Evolutionary conservation across 1,140 invertebrate genomes (phyloP), one percentile per base, ranked within the genome.

Genomic region (Metopolophium dirhodum): DNA sequence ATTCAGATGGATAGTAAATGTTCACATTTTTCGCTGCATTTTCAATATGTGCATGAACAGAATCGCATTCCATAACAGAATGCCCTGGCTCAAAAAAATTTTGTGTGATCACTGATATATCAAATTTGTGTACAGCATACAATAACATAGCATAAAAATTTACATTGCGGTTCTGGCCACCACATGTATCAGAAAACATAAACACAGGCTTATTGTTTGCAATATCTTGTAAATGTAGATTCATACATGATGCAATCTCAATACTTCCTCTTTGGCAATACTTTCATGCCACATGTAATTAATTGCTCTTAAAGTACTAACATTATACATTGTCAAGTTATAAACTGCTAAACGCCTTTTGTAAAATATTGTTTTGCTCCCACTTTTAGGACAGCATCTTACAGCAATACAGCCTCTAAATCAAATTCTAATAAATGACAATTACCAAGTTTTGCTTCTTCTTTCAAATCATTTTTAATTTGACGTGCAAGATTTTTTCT

Each of bases 391-490:
- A 49, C 26, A 68, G 9, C 26, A 68, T 68, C 61, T 68, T 68
- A 68, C 61, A 68, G 23, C 61, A n/a, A n/a, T n/a, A n/a, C n/a
- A n/a, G n/a, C n/a, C 61, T 68, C 61, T 68, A 68, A 68, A 68
- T 68, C 61, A 68, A 68, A 68, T 68, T 68, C 61, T 68, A 68
- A 68, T 68, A 68, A 68, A 68, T 68, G 30, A 68, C 61, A 68
- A 68, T 68, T 68, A 8, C 61, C 61, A 68, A 68, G 61, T 68
- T 68, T 68, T 68, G 68, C 68, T n/a, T 77, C 68, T 77, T 77
- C 68, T 77, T 77, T 77, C 68, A 77, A 35, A 35, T 77, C 30
- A 77, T 77, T 77, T 68, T 77, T 77, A 77, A 35, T 77, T 77
- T 77, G 26, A 77, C 30, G n/a, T 77, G 68, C 68, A 77, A 77